These are phyloP conservation scores for Poecilia velifera DNA, from an alignment of 2,797 vertebrate species.

Conservation along the genomic window DNA sequence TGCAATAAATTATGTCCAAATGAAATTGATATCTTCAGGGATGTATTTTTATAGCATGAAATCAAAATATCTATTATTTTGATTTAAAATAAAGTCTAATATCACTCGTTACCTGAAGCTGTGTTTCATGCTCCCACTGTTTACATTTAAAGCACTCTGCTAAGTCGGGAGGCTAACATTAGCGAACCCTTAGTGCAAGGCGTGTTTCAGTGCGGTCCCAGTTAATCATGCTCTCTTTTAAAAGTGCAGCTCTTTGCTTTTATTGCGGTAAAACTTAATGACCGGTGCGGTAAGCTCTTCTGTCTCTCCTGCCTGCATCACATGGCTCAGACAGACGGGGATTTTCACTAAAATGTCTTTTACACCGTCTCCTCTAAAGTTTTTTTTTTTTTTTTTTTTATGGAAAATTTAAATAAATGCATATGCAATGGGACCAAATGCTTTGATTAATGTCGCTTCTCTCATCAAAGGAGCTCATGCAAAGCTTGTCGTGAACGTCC, in stretches of 20 bases:
- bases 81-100: background rate
- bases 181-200: background rate
- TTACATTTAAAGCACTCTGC: background rate
- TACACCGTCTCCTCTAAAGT: background rate
- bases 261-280: background rate
- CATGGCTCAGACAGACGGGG: background rate
- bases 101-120: background rate
- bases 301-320: background rate
- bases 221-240: background rate
- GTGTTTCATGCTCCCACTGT: background rate
- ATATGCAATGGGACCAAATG: background rate
- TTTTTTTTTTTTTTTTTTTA: background rate
- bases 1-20: background rate
- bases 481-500: background rate
- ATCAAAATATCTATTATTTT: background rate
- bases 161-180: background rate
- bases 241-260: background rate
- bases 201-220: background rate
- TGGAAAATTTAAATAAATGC: background rate
- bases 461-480: background rate
- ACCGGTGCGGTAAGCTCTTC: background rate
- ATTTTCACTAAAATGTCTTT: background rate
- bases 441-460: background rate
- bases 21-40: background rate
- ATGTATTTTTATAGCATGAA: background rate